These are phyloP conservation scores for Tangara arthus DNA, from an alignment of 2,797 vertebrate genomes.

Conservation along the genomic window DNA sequence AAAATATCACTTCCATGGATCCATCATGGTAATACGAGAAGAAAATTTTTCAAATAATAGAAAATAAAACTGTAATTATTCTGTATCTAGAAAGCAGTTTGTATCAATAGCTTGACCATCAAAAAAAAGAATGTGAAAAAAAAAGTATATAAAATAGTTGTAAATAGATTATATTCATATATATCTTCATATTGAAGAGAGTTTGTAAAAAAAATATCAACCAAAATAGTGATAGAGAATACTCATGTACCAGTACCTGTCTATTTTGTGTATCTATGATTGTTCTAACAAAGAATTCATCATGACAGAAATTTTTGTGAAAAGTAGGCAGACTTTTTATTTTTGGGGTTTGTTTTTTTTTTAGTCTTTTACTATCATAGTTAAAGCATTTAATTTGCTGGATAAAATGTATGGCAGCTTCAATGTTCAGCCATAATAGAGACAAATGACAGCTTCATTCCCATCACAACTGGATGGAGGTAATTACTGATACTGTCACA, in stretches of 20 bases:
- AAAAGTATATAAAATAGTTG: not conserved
- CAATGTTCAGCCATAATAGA: constrained; percentile 76
- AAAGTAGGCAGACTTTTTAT: not conserved
- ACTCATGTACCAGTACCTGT: not conserved
- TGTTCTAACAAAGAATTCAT: not conserved
- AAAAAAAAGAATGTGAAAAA: not conserved
- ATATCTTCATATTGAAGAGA: fast-evolving
- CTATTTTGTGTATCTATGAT: not conserved
- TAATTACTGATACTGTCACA: constrained; percentile 79
- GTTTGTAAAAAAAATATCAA: not conserved
- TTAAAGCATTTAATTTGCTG: constrained; percentile 80
- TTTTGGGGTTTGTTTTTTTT: not conserved
- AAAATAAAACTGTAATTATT: not conserved
- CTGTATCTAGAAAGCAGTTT: not conserved
- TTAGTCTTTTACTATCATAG: constrained; percentile 30
- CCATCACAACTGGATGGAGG: constrained; percentile 70
- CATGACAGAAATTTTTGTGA: not conserved
- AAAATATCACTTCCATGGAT: not conserved
- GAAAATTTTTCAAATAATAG: not conserved
- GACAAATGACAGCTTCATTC: constrained; percentile 76
- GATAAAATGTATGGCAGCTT: constrained; percentile 78
- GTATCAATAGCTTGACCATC: not conserved
- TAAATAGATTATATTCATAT: not conserved
- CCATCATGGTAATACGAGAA: not conserved
- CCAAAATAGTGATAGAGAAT: not conserved